Base-by-base conservation (phyloP, 2,113 vertebrate species). In the Tachycineta bicolor region DNA sequence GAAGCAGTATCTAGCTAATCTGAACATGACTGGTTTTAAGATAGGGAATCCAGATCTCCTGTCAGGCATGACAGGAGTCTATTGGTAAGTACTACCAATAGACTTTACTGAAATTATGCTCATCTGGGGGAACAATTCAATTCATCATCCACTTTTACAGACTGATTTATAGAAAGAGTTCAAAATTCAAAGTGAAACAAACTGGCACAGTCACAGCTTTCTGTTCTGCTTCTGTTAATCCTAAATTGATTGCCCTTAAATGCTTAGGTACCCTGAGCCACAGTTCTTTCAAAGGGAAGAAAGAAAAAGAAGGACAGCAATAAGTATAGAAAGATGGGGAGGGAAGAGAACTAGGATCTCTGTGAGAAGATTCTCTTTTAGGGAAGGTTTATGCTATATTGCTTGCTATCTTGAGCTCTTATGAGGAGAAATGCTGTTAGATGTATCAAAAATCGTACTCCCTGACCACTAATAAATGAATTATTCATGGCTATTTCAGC, bases 391-490 rank as follows among this genome's bases (percentile, higher is more conserved):
- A 55, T 6, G 4, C 49, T 59, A 9, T 41, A 58, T 50, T 81
- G 71, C 68, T 79, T 90, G 28, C 43, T 68, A 78, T 58, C 52
- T 87, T 77, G 49, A 92, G 63, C 41, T 83, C 87, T 20, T 63
- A 17, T 34, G 16, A 79, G 52, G 16, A 62, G 34, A 84, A 93
- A 67, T 10, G 37, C 17, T 63, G n/a, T 46, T 83, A 47, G 5
- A 93, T 22, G 34, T 75, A 92, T 31, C 25, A 87, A 89, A 94
- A 92, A 58, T 77, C 73, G 69, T 71, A 46, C 62, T 95, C 37
- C 69, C 37, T 89, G 69, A 91, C 37, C 53, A 91, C 83, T 90
- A 93, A 63, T 75, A 88, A 70, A 75, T 78, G 56, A 92, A 90
- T 92, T 93, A 87, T 68, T 93, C 50, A 85, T 58, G 46, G 74